Evolutionary conservation across 2,888 invertebrate species (phyloP).

Genomic region (Drosophila falleni): DNA sequence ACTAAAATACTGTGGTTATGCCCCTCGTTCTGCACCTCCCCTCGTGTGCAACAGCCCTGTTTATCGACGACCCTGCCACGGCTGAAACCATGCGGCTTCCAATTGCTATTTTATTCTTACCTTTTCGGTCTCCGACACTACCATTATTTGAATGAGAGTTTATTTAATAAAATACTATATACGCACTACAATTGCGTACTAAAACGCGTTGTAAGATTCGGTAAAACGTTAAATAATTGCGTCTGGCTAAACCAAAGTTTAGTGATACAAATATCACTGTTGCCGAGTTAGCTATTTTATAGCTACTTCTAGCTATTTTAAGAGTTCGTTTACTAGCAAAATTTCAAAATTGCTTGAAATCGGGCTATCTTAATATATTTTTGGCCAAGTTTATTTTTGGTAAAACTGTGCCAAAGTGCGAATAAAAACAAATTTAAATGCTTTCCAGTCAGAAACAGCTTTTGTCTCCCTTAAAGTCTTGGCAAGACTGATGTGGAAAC

Average conservation of each 20-base stretch:
- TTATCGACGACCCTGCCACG: conserved; percentile 72
- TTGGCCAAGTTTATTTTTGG: no score
- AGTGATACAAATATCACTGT: no score
- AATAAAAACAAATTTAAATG: no score
- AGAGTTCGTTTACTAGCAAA: no score
- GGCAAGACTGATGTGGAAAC: no score
- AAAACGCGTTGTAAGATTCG: conserved; percentile 24
- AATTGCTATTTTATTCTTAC: conserved; percentile 55
- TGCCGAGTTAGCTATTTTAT: no score
- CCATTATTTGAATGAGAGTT: conserved; percentile 58
- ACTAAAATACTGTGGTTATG: conserved; percentile 49
- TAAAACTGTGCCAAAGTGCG: no score
- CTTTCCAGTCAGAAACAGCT: no score
- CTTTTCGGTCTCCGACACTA: conserved; percentile 76
- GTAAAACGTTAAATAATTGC: conserved; percentile 58
- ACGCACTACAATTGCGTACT: conserved; percentile 62
- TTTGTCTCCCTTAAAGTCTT: no score
- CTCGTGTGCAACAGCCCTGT: conserved; percentile 76
- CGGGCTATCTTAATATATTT: no score
- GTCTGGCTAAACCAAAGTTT: conserved; percentile 38
- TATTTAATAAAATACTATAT: conserved; percentile 37
- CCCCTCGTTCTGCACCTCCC: conserved; percentile 21
- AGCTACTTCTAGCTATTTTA: no score
- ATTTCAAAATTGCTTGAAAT: no score
- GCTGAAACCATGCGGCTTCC: conserved; percentile 70